These are phyloP conservation scores for Tetramorium parvispinum DNA, from an alignment of 1,140 invertebrate species.

Conservation along the genomic window DNA sequence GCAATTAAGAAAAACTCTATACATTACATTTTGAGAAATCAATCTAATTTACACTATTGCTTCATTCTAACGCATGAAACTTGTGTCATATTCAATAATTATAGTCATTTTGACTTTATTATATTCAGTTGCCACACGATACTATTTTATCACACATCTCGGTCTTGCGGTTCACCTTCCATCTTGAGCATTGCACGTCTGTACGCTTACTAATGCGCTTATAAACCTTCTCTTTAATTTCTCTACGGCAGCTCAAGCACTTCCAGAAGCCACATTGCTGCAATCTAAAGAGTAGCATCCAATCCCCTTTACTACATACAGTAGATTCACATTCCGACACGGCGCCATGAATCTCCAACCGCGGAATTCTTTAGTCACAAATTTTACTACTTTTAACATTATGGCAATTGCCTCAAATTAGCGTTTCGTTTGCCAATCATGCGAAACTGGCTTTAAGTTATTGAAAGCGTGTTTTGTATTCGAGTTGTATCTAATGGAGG, in stretches of 20 bases:
- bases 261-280: conserved; percentile 27
- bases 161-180: conserved; percentile 11
- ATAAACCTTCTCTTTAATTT: conserved; percentile 37
- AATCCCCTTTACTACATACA: neutral
- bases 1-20: conserved; percentile 51
- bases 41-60: neutral
- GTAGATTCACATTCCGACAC: neutral
- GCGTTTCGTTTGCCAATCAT: neutral
- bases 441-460: neutral
- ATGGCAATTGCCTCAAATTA: conserved; percentile 3
- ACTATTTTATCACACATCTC: conserved; percentile 14
- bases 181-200: conserved; percentile 2
- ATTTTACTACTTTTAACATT: conserved; percentile 31
- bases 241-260: neutral
- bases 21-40: neutral
- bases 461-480: neutral
- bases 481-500: conserved; percentile 1
- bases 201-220: neutral
- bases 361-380: neutral
- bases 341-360: neutral
- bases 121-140: conserved; percentile 16
- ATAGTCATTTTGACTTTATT: neutral
- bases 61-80: neutral
- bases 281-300: conserved; percentile 20
- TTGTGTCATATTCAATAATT: neutral